Conservation (phyloP, 2,888 invertebrate species). For the Gryllus longicercus region DNA sequence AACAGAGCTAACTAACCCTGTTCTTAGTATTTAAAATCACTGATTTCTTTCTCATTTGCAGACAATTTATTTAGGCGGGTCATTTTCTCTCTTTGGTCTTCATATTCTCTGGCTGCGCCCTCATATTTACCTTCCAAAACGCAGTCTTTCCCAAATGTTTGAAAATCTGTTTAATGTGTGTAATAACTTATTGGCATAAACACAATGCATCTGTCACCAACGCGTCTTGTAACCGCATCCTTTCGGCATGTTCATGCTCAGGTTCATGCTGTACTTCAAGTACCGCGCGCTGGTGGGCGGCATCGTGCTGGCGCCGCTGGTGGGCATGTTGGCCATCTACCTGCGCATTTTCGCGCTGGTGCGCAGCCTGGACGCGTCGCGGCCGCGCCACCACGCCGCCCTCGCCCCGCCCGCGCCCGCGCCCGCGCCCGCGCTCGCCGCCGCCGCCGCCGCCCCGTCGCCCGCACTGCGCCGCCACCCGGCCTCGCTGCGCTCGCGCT, state of each 20-base stretch:
- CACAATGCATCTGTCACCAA: no score
- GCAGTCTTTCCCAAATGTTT: no score
- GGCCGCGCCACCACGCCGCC: constrained; percentile 45
- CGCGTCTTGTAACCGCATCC: no score
- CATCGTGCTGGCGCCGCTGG: constrained; percentile 56
- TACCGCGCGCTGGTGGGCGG: constrained; percentile 54
- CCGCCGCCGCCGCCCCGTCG: not conserved
- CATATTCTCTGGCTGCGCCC: no score
- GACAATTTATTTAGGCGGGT: no score
- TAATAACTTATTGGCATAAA: no score
- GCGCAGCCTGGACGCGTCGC: constrained; percentile 52
- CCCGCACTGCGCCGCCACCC: not conserved
- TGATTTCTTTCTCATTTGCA: no score
- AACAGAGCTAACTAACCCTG: no score
- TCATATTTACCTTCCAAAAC: no score
- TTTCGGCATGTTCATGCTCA: constrained; percentile 36
- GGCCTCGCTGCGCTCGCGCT: not conserved
- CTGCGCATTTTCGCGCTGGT: constrained; percentile 58
- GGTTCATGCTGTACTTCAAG: constrained; percentile 47
- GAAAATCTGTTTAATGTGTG: no score
- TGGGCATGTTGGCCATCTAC: constrained; percentile 59
- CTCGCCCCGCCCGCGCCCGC: not conserved
- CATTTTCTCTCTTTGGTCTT: no score
- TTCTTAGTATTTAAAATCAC: not conserved
- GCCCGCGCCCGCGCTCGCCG: no score